Evolutionary conservation across 2,797 vertebrate species (phyloP), one percentile per base, ranked within the genome.

Genomic region (Cirrhinus molitorella): DNA sequence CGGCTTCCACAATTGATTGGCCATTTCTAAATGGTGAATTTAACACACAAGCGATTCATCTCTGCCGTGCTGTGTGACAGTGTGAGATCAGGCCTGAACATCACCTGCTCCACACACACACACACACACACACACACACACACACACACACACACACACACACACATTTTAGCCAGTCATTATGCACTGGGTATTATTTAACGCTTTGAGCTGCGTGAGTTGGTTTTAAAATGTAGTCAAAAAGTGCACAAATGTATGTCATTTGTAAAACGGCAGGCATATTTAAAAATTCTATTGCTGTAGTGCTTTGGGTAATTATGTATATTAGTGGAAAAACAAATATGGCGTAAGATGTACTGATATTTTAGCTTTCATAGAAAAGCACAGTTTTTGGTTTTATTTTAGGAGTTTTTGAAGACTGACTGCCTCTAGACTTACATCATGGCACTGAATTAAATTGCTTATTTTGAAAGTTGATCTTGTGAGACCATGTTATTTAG

Each of bases 21-120:
- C 72, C 87, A 81, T 82, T 71, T 91, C 89, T 91, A 89, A 91
- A 92, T 88, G 79, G 87, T 87, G 91, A 87, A 90, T 91, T 89
- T 83, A 85, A 88, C 89, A 90, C 88, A 81, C 76, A 88, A 91
- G 82, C 83, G 87, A 88, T 89, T 91, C 67, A 81, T 88, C 85
- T 43, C 17, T 47, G 68, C n/a, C 40, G 25, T 71, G 68, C n/a
- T 79, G 63, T 81, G 88, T n/a, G 61, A 53, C 51, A 70, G 73
- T 49, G 25, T 59, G 19, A 31, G 45, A 13, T 34, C 9, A 21
- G 19, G 19, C n/a, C 45, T 61, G 23, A 61, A 19, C 23, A 28
- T 71, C 14, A 53, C 25, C 17, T 34, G 5, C 5, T 12, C 3
- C 40, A 4, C 16, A 11, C 14, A 25, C 13, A 25, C 40, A 17